Evolutionary conservation across 1,140 invertebrate genomes (phyloP), one percentile per base, ranked within the genome.

Genomic region (Anthonomus grandis): DNA sequence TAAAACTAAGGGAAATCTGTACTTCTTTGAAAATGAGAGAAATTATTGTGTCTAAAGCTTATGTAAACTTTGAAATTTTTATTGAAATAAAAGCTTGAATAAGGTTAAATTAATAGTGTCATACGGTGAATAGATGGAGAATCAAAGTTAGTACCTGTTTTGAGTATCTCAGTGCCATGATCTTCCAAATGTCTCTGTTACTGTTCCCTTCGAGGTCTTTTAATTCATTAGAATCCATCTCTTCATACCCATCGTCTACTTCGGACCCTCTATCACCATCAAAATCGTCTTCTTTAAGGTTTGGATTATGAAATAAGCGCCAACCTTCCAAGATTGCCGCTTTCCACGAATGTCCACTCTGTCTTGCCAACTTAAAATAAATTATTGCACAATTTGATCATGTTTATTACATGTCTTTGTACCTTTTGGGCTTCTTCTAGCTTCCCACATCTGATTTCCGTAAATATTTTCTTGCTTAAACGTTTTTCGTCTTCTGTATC

Each of bases 151-250:
- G 70, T 65, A 79, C 65, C 58, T 77, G 69, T 38, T 67, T 68
- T 67, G 87, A 81, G 84, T 70, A 93, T 76, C 63, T 83, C 77
- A 84, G 89, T 86, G 57, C 91, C 87, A 68, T 86, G 86, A 63
- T 81, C 78, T 96, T 97, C 95, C 95, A 97, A 1, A 97, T 76
- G 75, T 94, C 91, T 70, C 94, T 80, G 53, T 87, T 84, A 1
- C 84, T 83, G 77, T 97, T 97, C 1, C 94, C 95, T 70, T 87
- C 81, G 21, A 92, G 80, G 39, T 85, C 78, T 56, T 68, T 60
- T 19, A 66, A 19, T 47, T 60, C 58, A 31, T 60, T 56, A 8
- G 52, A 54, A 36, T 64, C 51, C 55, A 63, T 63, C 23, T 64
- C 64, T 42, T 66, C 65, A 37, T 59, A 57, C 10, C 50, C 56